Evolutionary conservation across 2,797 vertebrate species (phyloP), one percentile per base, ranked within the genome.

Genomic region (Gobionotothen gibberifrons): DNA sequence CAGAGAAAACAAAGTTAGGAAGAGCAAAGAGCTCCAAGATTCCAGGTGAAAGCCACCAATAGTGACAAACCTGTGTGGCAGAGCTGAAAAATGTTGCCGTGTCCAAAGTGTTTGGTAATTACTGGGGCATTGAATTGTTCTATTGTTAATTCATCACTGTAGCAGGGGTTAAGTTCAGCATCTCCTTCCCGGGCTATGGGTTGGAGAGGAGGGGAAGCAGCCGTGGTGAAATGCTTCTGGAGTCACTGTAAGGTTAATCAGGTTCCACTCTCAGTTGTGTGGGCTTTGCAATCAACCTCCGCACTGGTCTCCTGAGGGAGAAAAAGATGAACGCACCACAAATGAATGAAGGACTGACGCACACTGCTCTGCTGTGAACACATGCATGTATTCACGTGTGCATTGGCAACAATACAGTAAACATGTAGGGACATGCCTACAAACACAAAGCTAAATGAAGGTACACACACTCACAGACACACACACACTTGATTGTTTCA

Each of bases 1-100:
- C 97, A 97, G 94, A 95, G 97, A 97, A 99, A 99, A 99, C 97
- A 98, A 98, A 99, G 97, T 99, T 98, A 97, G 97, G 96, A 93
- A 91, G 92, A 94, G 90, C 95, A 93, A 95, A 96, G 96, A 97
- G 96, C 89, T 94, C 94, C 93, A 94, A 94, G 95, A 97, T 96
- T 97, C 95, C 95, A 96, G 95, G 94, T 94, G 95, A 97, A 93
- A 96, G 96, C 97, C 96, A 89, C 90, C 84, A 78, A 82, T 81
- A 81, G 83, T 90, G 95, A 96, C 95, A 95, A 95, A 90, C 96
- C 91, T 71, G 93, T 89, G 94, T 97, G 97, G 97, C 96, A 96
- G 95, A 96, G 95, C 96, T 98, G 98, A 98, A 96, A 97, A 98
- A 99, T 98, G 97, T 96, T 93, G 94, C 96, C 87, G 93, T 96